Conservation (phyloP, 2,113 vertebrate species). For the Paedocypris sp. region DNA sequence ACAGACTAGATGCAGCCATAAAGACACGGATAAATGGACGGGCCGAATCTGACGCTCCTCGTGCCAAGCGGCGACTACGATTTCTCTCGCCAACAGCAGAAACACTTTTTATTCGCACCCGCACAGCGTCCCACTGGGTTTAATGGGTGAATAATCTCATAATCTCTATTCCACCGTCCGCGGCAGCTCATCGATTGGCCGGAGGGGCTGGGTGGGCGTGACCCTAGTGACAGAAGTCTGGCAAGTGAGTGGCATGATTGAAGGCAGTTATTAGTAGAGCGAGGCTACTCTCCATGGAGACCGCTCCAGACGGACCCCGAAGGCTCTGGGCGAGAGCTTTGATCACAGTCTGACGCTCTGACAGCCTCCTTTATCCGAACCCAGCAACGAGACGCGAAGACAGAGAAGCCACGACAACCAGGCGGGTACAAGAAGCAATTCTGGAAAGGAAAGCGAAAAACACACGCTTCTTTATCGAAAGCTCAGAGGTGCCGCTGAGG, state of each 20-base stretch:
- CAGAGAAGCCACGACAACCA: no score
- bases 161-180: no score
- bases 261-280: conserved; percentile 51
- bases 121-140: no score
- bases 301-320: conserved; percentile 34
- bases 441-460: not conserved
- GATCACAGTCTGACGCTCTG: conserved; percentile 48
- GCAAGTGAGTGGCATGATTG: conserved; percentile 51
- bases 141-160: no score
- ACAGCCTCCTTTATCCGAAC: conserved; percentile 33
- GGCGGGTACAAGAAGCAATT: conserved; percentile 4
- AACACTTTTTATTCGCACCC: no score
- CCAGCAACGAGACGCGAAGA: not conserved
- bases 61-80: no score
- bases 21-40: no score
- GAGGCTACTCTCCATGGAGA: conserved; percentile 48
- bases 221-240: conserved; percentile 36
- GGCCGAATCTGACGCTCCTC: no score
- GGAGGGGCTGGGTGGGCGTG: conserved; percentile 30
- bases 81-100: no score
- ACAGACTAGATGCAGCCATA: no score
- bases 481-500: not conserved
- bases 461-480: not conserved
- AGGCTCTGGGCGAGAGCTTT: conserved; percentile 38
- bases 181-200: no score